Base-by-base conservation (phyloP, 2,888 invertebrate species). In the Lithodes maja region DNA sequence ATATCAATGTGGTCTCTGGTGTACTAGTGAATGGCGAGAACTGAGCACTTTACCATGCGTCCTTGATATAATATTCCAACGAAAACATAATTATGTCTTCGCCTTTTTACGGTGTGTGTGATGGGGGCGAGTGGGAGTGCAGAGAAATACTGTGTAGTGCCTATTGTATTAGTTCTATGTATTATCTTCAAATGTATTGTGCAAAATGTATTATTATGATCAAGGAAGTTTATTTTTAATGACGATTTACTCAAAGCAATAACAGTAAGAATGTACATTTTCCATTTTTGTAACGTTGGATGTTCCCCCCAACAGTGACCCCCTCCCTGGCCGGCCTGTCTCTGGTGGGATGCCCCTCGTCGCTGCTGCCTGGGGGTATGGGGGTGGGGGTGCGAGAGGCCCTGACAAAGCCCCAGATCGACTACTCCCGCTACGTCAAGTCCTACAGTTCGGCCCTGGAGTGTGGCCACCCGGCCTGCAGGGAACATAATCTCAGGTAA, bases 401-500 rank as follows among this genome's bases (percentile, higher is more conserved):
- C 50, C 81, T 90, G 5, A 85, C 53, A 83, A 91, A 90, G 87
- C 92, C 93, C 91, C 92, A 96, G 93, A 95, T 97, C 92, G 98
- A 98, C 94, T 98, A 98, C 94, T 97, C 97, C 77, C 96, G 97
- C 94, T 98, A 98, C 94, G 97, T 98, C 91, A 96, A 97, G 94
- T 96, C 97, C 93, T 98, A 96, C 94, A 95, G 96, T 83, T 97
- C 96, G 85, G 96, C 97, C 1, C 94, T 96, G 92, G 97, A 98
- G 94, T 98, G 98, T 93, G 97, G 97, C 17, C 96, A 96, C 89
- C 95, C 96, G 68, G 96, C 97, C 94, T 98, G 98, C 95, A 96
- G 97, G 93, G 98, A 98, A 93, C 95, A 98, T 92, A 97, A 97
- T 92, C 98, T 98, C 94, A 94, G 95, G 95, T 95, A 92, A 92